phyloP scores from a whole-genome alignment of 2,888 invertebrate genomes.

The Ichneumon xanthorius region DNA sequence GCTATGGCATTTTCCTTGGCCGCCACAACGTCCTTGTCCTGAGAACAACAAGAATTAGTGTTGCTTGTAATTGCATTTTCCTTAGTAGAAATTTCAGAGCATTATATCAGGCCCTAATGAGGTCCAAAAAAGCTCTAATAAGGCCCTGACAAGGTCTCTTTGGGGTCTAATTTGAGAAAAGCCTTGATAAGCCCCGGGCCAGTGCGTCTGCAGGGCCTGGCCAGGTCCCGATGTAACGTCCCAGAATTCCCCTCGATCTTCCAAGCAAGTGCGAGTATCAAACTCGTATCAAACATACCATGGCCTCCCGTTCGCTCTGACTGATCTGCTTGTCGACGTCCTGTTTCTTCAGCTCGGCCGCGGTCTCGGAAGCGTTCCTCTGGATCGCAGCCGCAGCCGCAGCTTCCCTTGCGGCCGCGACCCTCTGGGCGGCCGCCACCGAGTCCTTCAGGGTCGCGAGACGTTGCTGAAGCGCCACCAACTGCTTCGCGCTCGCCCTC shows the following conservation, averaged over 20 bases:
- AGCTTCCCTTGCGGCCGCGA: slow-evolving; percentile 90
- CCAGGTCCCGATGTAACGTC: too few species aligned
- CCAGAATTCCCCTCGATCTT: too few species aligned
- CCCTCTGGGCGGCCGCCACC: slow-evolving; percentile 90
- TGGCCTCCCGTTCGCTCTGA: slow-evolving; percentile 82
- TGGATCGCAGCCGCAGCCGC: slow-evolving; percentile 91
- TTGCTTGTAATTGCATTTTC: not conserved
- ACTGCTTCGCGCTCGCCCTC: slow-evolving; percentile 87
- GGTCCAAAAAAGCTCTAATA: too few species aligned
- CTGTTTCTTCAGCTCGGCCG: slow-evolving; percentile 89
- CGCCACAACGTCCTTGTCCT: slow-evolving; percentile 81
- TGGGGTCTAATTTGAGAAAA: too few species aligned
- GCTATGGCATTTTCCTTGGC: slow-evolving; percentile 83
- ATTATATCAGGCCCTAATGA: too few species aligned
- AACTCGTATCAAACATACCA: slow-evolving; percentile 72
- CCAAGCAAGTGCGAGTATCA: too few species aligned
- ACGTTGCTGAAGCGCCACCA: slow-evolving; percentile 87
- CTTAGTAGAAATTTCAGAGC: too few species aligned
- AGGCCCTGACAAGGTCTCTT: too few species aligned
- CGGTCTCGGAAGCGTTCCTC: slow-evolving; percentile 89
- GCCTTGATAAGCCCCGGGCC: too few species aligned
- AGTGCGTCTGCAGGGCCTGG: too few species aligned
- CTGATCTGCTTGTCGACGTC: slow-evolving; percentile 83
- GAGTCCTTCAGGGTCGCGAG: slow-evolving; percentile 90
- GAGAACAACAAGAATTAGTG: slow-evolving; percentile 47